Percentiles rank a stretch among this genome's conserved stretches.
These are phyloP conservation scores for Psophia crepitans DNA, from an alignment of 2,113 vertebrate species.

Conservation along the genomic window DNA sequence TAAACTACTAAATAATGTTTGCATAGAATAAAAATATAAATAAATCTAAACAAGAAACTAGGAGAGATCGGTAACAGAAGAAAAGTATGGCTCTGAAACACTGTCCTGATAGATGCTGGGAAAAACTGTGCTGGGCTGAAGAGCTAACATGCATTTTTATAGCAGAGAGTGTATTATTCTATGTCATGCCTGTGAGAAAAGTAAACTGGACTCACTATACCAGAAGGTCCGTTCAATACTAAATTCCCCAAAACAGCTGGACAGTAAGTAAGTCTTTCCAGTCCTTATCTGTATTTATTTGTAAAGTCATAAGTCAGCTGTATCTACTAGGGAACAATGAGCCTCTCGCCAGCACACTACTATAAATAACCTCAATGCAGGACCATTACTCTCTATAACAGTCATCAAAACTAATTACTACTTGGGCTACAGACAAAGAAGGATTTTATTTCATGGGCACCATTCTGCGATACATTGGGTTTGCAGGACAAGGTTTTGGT, in stretches of 20 bases:
- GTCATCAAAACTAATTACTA: background rate
- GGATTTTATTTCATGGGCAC: background rate
- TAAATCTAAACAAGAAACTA: background rate
- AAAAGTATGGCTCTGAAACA: background rate
- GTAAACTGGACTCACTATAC: background rate
- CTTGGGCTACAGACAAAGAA: background rate
- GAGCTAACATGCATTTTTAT: background rate
- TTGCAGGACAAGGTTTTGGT: too few species aligned
- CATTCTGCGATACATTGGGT: too few species aligned
- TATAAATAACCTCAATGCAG: background rate
- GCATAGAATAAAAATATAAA: background rate
- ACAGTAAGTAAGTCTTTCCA: background rate
- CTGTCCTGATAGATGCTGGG: background rate
- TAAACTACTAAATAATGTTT: background rate
- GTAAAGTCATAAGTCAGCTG: background rate
- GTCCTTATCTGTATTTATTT: background rate
- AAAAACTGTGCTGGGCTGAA: background rate
- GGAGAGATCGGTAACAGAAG: background rate
- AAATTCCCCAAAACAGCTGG: background rate
- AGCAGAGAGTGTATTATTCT: background rate
- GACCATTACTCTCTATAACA: background rate
- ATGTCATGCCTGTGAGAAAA: background rate
- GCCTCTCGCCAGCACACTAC: background rate
- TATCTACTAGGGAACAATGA: background rate
- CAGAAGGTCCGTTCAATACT: background rate